Conservation (phyloP, 2,888 invertebrate species). For the Drosophila putrida region DNA sequence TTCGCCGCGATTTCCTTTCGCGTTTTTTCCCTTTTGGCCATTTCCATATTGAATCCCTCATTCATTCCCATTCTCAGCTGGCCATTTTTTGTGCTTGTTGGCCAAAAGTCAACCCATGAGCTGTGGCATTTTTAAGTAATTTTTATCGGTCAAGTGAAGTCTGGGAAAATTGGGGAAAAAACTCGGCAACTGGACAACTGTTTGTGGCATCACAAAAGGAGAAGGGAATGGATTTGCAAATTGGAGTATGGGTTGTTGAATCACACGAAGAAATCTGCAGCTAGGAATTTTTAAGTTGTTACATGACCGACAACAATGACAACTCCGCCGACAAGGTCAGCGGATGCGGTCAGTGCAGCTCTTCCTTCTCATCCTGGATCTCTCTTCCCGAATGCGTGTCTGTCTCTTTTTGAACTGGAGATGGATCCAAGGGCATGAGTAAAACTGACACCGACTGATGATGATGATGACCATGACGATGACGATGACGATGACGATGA, state of each 20-base stretch:
- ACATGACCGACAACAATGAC: constrained; percentile 51
- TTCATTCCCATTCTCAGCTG: not conserved
- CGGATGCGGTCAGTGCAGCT: constrained; percentile 59
- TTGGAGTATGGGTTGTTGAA: constrained; percentile 6
- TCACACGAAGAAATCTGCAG: constrained; percentile 47
- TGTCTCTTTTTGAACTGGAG: constrained; percentile 14
- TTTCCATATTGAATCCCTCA: constrained; percentile 24
- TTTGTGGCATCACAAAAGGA: constrained; percentile 21
- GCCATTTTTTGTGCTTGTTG: constrained; percentile 63
- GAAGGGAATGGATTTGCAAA: not conserved
- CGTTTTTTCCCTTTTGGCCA: constrained; percentile 29
- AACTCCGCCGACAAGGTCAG: constrained; percentile 60
- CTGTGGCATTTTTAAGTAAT: constrained; percentile 84
- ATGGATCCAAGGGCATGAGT: not conserved
- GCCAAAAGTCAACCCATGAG: constrained; percentile 85
- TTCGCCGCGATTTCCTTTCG: constrained; percentile 79
- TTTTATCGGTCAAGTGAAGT: constrained; percentile 77
- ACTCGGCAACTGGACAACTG: constrained; percentile 25
- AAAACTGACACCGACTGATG: constrained; percentile 56
- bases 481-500: not conserved
- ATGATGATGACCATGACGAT: constrained; percentile 20
- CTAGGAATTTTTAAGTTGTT: constrained; percentile 67
- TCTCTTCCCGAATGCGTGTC: constrained; percentile 20
- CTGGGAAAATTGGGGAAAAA: constrained; percentile 13
- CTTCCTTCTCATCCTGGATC: not conserved